Evolutionary conservation across 1,140 invertebrate species (phyloP).

Genomic region (Drosophila sechellia): DNA sequence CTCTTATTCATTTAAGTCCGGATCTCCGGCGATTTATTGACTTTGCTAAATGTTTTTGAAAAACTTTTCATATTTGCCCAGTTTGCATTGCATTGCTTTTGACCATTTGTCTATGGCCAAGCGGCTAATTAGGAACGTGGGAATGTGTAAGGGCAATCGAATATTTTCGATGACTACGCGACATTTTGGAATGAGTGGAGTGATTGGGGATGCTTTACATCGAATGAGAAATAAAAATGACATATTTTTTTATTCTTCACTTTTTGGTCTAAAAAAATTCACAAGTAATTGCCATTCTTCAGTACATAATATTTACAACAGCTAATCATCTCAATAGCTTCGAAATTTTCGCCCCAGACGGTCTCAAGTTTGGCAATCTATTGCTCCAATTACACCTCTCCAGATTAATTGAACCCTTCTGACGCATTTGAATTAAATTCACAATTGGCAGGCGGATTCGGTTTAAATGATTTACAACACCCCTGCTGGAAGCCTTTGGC

Average conservation of each 20-base stretch:
- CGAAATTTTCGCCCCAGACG: slow-evolving; percentile 14
- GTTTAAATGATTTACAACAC: slow-evolving; percentile 30
- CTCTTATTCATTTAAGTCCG: slow-evolving; percentile 4
- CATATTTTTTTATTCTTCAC: too few relatives aligned
- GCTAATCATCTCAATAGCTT: not conserved
- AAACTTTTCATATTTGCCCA: slow-evolving; percentile 61
- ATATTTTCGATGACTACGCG: slow-evolving; percentile 19
- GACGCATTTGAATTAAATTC: slow-evolving; percentile 40
- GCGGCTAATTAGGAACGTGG: slow-evolving; percentile 75
- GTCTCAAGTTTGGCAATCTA: slow-evolving; percentile 28
- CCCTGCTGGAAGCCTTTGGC: slow-evolving; percentile 8
- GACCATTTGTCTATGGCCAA: slow-evolving; percentile 26
- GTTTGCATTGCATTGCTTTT: slow-evolving; percentile 51
- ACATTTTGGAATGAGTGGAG: slow-evolving; percentile 24
- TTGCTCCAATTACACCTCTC: slow-evolving; percentile 36
- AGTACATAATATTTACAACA: too few relatives aligned
- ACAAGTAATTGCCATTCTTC: too few relatives aligned
- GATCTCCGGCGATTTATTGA: slow-evolving; percentile 53
- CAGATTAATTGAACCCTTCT: slow-evolving; percentile 34
- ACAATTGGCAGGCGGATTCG: slow-evolving; percentile 20
- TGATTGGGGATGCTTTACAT: slow-evolving; percentile 6
- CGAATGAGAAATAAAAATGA: too few relatives aligned
- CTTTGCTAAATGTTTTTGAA: slow-evolving; percentile 79
- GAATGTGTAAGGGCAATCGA: slow-evolving; percentile 37
- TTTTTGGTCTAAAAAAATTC: too few relatives aligned